Evolutionary conservation across 1,140 invertebrate genomes (phyloP).

Genomic region (Drosophila jambulina): DNA sequence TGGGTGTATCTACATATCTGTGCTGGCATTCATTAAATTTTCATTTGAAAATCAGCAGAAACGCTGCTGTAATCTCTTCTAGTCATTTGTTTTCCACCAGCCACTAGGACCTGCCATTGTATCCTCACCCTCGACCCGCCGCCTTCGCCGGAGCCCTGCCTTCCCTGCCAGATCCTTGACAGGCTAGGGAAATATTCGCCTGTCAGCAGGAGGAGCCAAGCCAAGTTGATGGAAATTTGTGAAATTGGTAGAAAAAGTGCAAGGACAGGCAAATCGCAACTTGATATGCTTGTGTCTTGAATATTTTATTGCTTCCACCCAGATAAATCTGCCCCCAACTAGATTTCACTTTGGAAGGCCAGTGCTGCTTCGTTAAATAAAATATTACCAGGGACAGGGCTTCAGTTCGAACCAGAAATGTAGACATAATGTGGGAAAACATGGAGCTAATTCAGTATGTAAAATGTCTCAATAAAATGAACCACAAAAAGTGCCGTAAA

Average conservation of each 20-base stretch:
- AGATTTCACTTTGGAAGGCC: not conserved
- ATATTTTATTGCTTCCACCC: slow-evolving; percentile 50
- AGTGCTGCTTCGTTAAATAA: slow-evolving; percentile 20
- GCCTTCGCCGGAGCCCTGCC: not conserved
- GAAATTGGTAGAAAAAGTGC: slow-evolving; percentile 61
- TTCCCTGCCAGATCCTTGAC: slow-evolving; percentile 2
- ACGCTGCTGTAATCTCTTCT: slow-evolving; percentile 73
- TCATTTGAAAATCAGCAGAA: slow-evolving; percentile 79
- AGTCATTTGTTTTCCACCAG: slow-evolving; percentile 68
- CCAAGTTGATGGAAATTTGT: slow-evolving; percentile 56
- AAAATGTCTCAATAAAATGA: slow-evolving; percentile 6
- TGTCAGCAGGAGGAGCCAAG: slow-evolving; percentile 40
- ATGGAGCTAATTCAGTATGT: not conserved
- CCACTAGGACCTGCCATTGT: slow-evolving; percentile 56
- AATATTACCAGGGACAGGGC: slow-evolving; percentile 13
- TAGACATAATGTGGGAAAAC: slow-evolving; percentile 1
- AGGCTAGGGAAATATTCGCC: slow-evolving; percentile 24
- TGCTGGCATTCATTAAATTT: slow-evolving; percentile 75
- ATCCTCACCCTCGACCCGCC: slow-evolving; percentile 1
- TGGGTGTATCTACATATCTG: not conserved
- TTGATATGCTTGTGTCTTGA: slow-evolving; percentile 69
- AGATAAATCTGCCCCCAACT: slow-evolving; percentile 32
- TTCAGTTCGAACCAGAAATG: not conserved
- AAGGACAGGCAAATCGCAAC: slow-evolving; percentile 53
- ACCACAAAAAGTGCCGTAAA: not conserved